These are phyloP conservation scores for Diadromus collaris DNA, from an alignment of 2,888 invertebrate genomes.

Conservation along the genomic window DNA sequence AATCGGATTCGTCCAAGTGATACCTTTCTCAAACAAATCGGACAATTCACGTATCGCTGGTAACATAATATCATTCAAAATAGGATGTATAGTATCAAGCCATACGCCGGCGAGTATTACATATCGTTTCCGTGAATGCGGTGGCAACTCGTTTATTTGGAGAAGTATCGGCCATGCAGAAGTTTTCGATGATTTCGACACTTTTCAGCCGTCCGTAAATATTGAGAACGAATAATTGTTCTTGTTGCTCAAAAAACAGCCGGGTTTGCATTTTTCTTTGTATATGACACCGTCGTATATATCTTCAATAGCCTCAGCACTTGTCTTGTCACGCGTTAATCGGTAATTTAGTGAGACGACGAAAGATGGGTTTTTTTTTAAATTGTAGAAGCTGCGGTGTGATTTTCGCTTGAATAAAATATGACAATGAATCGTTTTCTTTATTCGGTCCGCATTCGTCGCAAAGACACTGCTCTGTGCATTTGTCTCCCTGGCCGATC, in stretches of 20 bases:
- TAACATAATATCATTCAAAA: constrained; percentile 34
- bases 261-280: constrained; percentile 29
- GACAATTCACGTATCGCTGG: constrained; percentile 18
- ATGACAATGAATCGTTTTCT: neutral
- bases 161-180: constrained; percentile 54
- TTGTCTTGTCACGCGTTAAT: constrained; percentile 41
- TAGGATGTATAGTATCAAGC: constrained; percentile 41
- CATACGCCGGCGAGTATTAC: constrained; percentile 55
- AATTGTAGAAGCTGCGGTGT: constrained; percentile 27
- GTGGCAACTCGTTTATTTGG: constrained; percentile 51
- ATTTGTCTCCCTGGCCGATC: constrained; percentile 16
- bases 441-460: constrained; percentile 1
- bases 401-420: constrained; percentile 22
- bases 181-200: constrained; percentile 48
- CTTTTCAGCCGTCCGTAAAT: constrained; percentile 36
- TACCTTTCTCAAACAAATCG: constrained; percentile 38
- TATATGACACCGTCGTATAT: constrained; percentile 51
- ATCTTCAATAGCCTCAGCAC: constrained; percentile 39
- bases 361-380: constrained; percentile 1
- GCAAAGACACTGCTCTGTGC: constrained; percentile 10
- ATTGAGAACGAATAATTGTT: constrained; percentile 50
- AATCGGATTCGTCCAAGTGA: constrained; percentile 41
- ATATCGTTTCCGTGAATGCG: constrained; percentile 53
- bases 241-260: constrained; percentile 39
- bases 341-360: constrained; percentile 36